Conservation (phyloP, 2,888 invertebrate species). For the Megastigmus dorsalis region DNA sequence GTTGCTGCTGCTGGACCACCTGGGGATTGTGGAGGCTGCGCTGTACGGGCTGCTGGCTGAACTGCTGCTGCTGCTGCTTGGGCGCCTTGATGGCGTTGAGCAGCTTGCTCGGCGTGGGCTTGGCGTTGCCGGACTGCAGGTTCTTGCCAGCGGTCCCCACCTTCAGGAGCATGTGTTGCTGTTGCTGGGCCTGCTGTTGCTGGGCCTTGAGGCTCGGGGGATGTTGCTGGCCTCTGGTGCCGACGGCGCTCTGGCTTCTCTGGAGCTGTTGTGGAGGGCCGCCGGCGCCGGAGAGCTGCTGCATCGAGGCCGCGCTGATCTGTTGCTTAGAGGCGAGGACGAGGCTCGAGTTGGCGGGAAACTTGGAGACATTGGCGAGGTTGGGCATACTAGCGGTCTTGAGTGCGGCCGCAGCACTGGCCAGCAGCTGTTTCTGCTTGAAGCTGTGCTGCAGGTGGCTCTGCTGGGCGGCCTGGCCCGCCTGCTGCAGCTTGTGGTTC, state of each 20-base stretch:
- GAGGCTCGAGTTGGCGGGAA: constrained; percentile 60
- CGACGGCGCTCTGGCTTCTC: constrained; percentile 58
- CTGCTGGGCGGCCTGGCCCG: constrained; percentile 16
- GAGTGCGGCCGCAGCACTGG: constrained; percentile 56
- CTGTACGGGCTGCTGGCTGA: constrained; percentile 58
- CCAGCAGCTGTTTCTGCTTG: constrained; percentile 40
- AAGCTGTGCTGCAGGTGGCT: constrained; percentile 57
- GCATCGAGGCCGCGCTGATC: not conserved
- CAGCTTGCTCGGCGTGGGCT: constrained; percentile 60
- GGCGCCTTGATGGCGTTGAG: constrained; percentile 59
- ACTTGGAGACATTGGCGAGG: constrained; percentile 58
- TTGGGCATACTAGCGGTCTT: constrained; percentile 68
- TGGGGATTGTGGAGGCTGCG: constrained; percentile 64
- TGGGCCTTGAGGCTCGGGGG: constrained; percentile 51
- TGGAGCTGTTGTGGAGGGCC: constrained; percentile 54
- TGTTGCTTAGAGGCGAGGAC: constrained; percentile 57
- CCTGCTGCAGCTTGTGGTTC: constrained; percentile 49
- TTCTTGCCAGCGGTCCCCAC: constrained; percentile 62
- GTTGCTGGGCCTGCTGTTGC: constrained; percentile 53
- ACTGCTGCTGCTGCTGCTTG: constrained; percentile 59
- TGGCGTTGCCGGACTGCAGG: constrained; percentile 59
- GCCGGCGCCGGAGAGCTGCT: constrained; percentile 31
- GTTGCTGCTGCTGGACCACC: constrained; percentile 75
- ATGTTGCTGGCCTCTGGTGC: constrained; percentile 56
- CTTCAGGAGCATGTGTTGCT: constrained; percentile 66